A percentile compares a stretch with the other conserved stretches of the same genome.
Evolutionary conservation across 2,888 invertebrate species (phyloP).

Genomic region (Cheiracanthium punctorium): DNA sequence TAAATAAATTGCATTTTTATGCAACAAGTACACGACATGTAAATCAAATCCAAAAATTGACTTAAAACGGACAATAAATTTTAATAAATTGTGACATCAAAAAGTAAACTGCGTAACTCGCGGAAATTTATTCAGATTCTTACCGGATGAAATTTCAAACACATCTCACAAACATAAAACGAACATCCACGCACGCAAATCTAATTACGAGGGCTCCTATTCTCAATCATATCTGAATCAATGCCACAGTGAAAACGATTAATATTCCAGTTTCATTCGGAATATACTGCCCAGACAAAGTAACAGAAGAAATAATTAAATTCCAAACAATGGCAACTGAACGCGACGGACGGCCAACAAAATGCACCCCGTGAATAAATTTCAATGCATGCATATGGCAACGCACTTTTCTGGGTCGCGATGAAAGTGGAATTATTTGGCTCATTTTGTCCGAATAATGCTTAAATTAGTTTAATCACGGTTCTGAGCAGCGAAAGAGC

Average conservation of each 20-base stretch:
- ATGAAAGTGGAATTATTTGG: background rate
- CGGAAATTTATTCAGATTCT: background rate
- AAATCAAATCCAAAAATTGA: too few species aligned
- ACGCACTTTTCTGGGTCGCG: background rate
- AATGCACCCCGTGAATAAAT: background rate
- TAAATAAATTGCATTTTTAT: too few species aligned
- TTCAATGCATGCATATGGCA: background rate
- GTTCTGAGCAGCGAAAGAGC: background rate
- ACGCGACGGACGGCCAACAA: background rate
- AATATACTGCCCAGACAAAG: background rate
- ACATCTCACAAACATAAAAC: background rate
- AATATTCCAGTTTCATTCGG: background rate
- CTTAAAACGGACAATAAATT: too few species aligned
- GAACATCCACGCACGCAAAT: background rate
- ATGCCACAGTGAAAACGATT: background rate
- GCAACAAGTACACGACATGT: too few species aligned
- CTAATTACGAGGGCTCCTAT: background rate
- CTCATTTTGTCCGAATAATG: background rate
- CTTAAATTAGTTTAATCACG: background rate
- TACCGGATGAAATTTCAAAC: too few species aligned
- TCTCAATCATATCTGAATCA: background rate
- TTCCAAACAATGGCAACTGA: background rate
- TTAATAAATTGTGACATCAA: too few species aligned
- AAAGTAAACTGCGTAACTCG: too few species aligned
- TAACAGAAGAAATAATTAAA: constrained; percentile 5